phyloP scores from a whole-genome alignment of 2,113 vertebrate genomes.

The Tetraodon nigroviridis region DNA sequence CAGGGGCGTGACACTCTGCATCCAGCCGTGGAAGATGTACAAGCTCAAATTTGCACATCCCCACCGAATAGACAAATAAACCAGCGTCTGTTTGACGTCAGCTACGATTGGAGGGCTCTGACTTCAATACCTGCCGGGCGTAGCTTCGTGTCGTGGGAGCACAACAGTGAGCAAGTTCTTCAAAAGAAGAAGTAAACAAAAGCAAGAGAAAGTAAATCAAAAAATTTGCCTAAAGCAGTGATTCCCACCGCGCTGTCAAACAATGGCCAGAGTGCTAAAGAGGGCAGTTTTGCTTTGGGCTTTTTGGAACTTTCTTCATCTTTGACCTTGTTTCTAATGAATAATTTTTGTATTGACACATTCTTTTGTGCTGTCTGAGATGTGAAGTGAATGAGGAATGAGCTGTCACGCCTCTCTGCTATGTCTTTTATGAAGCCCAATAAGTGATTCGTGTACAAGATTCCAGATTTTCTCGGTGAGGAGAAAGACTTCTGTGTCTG shows the following conservation, averaged over 20 bases:
- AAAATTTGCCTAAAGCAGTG: conserved; percentile 37
- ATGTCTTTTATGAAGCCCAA: not conserved
- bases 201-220: conserved; percentile 35
- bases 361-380: conserved; percentile 4
- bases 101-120: no score
- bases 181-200: conserved; percentile 40
- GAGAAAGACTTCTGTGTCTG: not conserved
- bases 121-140: conserved; percentile 7
- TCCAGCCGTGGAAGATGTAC: not conserved
- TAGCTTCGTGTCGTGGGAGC: conserved; percentile 1
- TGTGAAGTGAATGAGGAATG: conserved; percentile 3
- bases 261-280: not conserved
- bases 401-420: not conserved
- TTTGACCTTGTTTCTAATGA: conserved; percentile 21
- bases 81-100: no score
- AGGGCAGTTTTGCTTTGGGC: conserved; percentile 21
- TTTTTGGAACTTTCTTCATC: conserved; percentile 29
- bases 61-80: no score
- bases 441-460: conserved; percentile 2
- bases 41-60: conserved; percentile 9
- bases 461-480: conserved; percentile 3
- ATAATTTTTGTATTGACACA: conserved; percentile 3
- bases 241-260: conserved; percentile 28
- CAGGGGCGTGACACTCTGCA: conserved; percentile 15
- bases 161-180: conserved; percentile 27